Conservation (phyloP, 1,140 invertebrate species). For the Trypoxylus dichotomus region DNA sequence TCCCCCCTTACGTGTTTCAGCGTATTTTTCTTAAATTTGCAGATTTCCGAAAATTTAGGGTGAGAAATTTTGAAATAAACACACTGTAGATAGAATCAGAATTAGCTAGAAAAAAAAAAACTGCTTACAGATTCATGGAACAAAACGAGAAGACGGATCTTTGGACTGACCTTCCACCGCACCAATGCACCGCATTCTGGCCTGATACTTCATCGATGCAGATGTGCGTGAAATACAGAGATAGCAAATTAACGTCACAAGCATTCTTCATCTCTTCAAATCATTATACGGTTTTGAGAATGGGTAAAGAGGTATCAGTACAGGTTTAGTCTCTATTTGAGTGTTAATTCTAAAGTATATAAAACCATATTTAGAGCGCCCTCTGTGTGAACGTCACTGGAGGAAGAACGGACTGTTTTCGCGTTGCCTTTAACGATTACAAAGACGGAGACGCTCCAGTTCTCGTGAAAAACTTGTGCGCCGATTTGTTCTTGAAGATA, state of each 20-base stretch:
- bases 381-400: slow-evolving; percentile 73
- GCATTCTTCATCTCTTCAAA: slow-evolving; percentile 71
- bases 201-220: slow-evolving; percentile 78
- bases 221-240: slow-evolving; percentile 78
- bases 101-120: too few relatives aligned
- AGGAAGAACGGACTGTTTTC: slow-evolving; percentile 70
- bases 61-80: too few relatives aligned
- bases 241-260: slow-evolving; percentile 75
- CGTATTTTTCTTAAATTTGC: too few relatives aligned
- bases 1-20: too few relatives aligned
- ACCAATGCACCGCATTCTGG: slow-evolving; percentile 76
- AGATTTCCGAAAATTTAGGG: too few relatives aligned
- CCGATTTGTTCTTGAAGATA: slow-evolving; percentile 79
- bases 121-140: slow-evolving; percentile 71
- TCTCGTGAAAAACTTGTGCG: slow-evolving; percentile 78
- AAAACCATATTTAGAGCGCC: slow-evolving; percentile 62
- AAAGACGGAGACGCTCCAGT: slow-evolving; percentile 73
- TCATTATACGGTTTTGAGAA: slow-evolving; percentile 74
- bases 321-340: not conserved
- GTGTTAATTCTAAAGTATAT: not conserved
- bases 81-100: too few relatives aligned
- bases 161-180: slow-evolving; percentile 75
- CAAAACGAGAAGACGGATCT: slow-evolving; percentile 81
- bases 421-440: slow-evolving; percentile 72
- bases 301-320: slow-evolving; percentile 77